These are phyloP conservation scores for Zosterops borbonicus DNA, from an alignment of 2,113 vertebrate genomes.

Conservation along the genomic window DNA sequence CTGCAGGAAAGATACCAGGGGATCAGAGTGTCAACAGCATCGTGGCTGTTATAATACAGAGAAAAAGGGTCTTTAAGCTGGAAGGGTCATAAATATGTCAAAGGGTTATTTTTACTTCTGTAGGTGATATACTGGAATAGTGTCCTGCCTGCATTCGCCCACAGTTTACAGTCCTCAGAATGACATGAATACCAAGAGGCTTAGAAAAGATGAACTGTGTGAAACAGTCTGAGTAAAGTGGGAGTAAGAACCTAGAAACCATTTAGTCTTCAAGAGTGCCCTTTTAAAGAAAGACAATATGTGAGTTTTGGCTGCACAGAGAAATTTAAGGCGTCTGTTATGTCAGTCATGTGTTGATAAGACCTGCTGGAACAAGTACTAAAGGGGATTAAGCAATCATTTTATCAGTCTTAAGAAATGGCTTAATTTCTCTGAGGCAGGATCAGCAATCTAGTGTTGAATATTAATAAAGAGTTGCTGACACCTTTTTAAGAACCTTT, in stretches of 20 bases:
- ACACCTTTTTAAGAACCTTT: not conserved
- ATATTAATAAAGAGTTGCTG: not conserved
- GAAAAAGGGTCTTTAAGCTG: not conserved
- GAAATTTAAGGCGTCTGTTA: not conserved
- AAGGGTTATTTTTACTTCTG: not conserved
- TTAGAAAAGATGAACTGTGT: not conserved
- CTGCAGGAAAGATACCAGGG: not conserved
- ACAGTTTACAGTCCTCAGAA: not conserved
- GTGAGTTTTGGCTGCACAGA: not conserved
- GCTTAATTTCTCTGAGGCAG: not conserved
- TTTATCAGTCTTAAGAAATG: not conserved
- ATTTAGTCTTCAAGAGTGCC: not conserved
- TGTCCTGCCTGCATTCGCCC: not conserved
- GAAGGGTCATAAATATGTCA: not conserved
- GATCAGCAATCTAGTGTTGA: not conserved
- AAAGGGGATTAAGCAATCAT: not conserved
- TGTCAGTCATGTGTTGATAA: not conserved
- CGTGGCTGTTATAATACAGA: not conserved
- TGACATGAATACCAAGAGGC: not conserved
- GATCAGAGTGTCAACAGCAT: not conserved
- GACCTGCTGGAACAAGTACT: not conserved
- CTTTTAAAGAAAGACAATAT: not conserved
- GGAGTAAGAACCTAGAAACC: not conserved
- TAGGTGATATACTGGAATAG: not conserved
- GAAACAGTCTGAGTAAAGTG: not conserved